Evolutionary conservation across 2,113 vertebrate species (phyloP).

Genomic region (Dipodomys stephensi): DNA sequence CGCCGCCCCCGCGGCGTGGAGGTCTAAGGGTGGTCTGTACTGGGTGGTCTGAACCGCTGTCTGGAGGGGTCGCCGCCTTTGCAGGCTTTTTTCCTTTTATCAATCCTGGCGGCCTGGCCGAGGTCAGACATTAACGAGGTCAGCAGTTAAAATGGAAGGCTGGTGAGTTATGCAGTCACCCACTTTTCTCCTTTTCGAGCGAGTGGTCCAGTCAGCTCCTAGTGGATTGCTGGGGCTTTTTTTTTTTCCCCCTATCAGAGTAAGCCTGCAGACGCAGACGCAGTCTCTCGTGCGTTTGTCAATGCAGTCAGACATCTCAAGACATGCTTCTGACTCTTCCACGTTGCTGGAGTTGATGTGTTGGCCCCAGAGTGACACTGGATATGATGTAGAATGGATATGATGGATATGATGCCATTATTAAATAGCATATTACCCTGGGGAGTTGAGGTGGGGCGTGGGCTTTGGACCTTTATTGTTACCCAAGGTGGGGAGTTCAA

Average conservation of each 20-base stretch:
- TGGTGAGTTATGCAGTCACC: too few relatives aligned
- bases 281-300: neutral
- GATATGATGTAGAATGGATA: neutral
- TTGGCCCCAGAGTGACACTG: conserved; percentile 15
- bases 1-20: conserved; percentile 48
- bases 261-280: neutral
- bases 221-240: neutral
- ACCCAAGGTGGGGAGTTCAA: neutral
- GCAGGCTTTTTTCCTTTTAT: conserved; percentile 10
- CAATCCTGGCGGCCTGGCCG: neutral
- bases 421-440: neutral
- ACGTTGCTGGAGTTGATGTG: neutral
- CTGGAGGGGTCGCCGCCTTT: neutral
- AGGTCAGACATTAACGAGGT: conserved; percentile 40
- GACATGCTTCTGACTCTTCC: neutral
- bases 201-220: too few relatives aligned
- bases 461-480: conserved; percentile 26
- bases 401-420: neutral
- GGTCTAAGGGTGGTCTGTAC: neutral
- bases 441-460: neutral
- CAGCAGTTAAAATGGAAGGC: conserved; percentile 19
- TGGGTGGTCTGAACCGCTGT: neutral
- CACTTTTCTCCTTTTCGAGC: too few relatives aligned
- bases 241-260: neutral
- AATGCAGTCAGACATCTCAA: neutral